A percentile compares a stretch with the other conserved stretches of the same genome.
Conservation (phyloP, 2,113 vertebrate species). For the Fukomys damarensis region DNA sequence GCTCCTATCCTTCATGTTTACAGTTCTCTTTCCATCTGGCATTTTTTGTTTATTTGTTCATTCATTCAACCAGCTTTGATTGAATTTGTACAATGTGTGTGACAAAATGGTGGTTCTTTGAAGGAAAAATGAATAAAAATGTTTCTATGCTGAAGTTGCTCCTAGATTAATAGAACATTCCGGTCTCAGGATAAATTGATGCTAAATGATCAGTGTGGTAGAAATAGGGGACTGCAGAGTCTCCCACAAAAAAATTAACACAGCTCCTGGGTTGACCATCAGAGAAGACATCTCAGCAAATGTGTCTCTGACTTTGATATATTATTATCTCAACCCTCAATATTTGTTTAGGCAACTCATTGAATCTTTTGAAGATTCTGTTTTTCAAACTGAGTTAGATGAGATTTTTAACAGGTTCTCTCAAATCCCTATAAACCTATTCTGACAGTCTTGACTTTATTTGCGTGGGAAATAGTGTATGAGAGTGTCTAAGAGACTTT, state of each 20-base stretch:
- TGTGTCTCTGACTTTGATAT: background rate
- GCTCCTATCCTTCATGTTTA: background rate
- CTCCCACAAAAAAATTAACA: background rate
- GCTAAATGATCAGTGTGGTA: background rate
- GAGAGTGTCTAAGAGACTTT: background rate
- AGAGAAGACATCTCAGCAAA: background rate
- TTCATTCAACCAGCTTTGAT: background rate
- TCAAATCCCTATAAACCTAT: background rate
- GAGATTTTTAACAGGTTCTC: background rate
- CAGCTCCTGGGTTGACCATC: too few species aligned
- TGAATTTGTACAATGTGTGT: background rate
- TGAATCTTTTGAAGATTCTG: background rate
- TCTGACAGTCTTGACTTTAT: background rate
- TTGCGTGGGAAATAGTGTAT: background rate
- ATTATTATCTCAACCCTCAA: background rate
- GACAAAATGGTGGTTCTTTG: background rate
- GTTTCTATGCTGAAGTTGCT: background rate
- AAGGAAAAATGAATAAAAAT: background rate
- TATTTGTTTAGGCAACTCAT: background rate
- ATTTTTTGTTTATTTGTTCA: background rate
- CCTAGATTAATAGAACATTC: background rate
- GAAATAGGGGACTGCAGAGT: fast-evolving
- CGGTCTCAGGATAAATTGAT: background rate
- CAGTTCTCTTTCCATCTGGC: background rate
- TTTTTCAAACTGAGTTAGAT: background rate